These are phyloP conservation scores for Charaxes varanes DNA, from an alignment of 1,140 invertebrate genomes.

Conservation along the genomic window DNA sequence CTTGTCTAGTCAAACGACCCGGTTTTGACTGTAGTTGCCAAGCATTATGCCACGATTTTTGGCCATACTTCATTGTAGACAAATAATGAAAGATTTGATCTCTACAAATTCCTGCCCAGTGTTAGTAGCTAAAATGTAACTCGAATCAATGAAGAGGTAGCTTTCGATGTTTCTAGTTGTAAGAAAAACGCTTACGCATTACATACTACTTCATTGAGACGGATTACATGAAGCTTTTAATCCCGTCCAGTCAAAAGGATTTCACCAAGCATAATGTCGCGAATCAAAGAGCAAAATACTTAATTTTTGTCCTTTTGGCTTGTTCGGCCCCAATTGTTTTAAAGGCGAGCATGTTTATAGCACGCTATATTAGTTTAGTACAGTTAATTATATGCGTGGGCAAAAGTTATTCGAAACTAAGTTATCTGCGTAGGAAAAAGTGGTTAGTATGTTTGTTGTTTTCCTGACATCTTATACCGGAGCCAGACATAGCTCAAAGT, in stretches of 20 bases:
- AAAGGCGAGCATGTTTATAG: too few relatives aligned
- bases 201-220: constrained; percentile 34
- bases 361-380: too few relatives aligned
- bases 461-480: too few relatives aligned
- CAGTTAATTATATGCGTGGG: too few relatives aligned
- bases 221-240: constrained; percentile 31
- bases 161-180: constrained; percentile 50
- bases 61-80: constrained; percentile 21
- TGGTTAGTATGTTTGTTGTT: too few relatives aligned
- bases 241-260: constrained; percentile 47
- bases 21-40: constrained; percentile 25
- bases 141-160: constrained; percentile 39
- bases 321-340: too few relatives aligned
- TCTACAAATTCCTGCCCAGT: constrained; percentile 23
- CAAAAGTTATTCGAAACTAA: too few relatives aligned
- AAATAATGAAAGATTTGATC: constrained; percentile 13
- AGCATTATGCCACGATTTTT: constrained; percentile 17
- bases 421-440: too few relatives aligned
- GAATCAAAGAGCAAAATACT: background rate
- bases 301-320: constrained; percentile 33
- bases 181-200: constrained; percentile 32
- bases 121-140: constrained; percentile 28
- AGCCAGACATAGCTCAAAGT: too few relatives aligned
- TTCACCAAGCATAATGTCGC: constrained; percentile 7
- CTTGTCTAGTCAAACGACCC: constrained; percentile 33